A percentile compares a stretch with the other conserved stretches of the same genome.
Evolutionary conservation across 2,113 vertebrate genomes (phyloP).

Genomic region (Ariopsis seemanni): DNA sequence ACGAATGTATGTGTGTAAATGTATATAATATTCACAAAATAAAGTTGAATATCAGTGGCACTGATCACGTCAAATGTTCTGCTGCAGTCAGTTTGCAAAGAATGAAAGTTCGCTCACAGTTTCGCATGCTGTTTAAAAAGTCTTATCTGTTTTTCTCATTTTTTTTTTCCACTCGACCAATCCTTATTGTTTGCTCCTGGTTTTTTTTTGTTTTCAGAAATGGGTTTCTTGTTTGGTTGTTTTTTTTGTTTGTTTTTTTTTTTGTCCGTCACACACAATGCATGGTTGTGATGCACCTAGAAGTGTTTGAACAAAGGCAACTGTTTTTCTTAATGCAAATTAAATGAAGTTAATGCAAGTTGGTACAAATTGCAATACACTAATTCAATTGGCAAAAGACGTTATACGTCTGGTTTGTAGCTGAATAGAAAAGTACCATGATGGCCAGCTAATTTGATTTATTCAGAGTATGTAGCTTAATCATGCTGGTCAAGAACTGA

Average conservation of each 20-base stretch:
- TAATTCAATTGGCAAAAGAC: neutral
- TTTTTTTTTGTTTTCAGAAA: neutral
- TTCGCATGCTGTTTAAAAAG: neutral
- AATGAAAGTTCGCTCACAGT: neutral
- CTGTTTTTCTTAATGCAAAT: neutral
- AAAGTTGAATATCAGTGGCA: slow-evolving; percentile 48
- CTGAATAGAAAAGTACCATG: neutral
- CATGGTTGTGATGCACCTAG: slow-evolving; percentile 8
- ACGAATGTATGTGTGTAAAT: slow-evolving; percentile 58
- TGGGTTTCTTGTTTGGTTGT: no score
- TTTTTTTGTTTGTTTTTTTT: no score
- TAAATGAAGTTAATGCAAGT: neutral
- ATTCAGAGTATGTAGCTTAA: neutral
- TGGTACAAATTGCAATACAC: neutral
- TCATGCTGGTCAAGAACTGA: neutral
- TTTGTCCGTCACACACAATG: neutral
- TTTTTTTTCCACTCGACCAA: neutral
- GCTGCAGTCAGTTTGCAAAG: slow-evolving; percentile 23
- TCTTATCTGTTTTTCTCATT: neutral
- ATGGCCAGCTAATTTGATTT: neutral
- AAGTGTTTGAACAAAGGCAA: neutral
- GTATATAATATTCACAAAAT: slow-evolving; percentile 56
- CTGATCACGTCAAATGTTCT: slow-evolving; percentile 42
- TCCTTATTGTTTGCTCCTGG: neutral
- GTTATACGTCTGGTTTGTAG: neutral